phyloP scores from a whole-genome alignment of 2,888 invertebrate species.

The Lasioglossum pauxillum region DNA sequence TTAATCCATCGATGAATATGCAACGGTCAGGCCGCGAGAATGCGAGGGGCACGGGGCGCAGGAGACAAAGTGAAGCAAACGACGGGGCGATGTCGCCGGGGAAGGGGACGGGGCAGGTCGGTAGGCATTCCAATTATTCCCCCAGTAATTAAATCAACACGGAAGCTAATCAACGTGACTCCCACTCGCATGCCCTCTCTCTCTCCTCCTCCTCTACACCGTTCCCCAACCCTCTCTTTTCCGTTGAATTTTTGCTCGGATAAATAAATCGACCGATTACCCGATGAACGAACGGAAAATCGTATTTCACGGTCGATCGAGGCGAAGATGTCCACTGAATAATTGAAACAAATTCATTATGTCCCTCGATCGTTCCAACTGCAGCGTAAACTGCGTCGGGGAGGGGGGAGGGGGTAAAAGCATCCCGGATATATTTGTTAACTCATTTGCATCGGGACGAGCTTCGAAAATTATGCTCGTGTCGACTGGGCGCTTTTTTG shows the following conservation, averaged over 20 bases:
- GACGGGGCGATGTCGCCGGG: constrained; percentile 44
- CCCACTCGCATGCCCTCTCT: constrained; percentile 21
- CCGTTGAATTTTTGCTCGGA: constrained; percentile 46
- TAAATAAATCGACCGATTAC: constrained; percentile 69
- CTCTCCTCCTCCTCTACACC: background rate
- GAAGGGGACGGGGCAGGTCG: constrained; percentile 65
- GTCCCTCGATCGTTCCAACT: background rate
- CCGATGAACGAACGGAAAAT: constrained; percentile 54
- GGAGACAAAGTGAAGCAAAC: constrained; percentile 68
- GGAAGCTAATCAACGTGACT: constrained; percentile 80
- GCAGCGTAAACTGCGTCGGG: background rate
- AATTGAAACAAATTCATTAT: constrained; percentile 23
- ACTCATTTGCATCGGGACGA: constrained; percentile 8
- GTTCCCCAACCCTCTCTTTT: constrained; percentile 27
- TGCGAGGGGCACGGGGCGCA: constrained; percentile 63
- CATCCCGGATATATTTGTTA: background rate
- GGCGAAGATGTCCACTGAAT: constrained; percentile 28
- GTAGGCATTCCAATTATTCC: constrained; percentile 82
- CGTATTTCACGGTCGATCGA: constrained; percentile 33
- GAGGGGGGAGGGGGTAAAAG: background rate
- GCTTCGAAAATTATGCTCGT: constrained; percentile 9
- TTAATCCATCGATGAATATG: constrained; percentile 82
- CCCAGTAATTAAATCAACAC: constrained; percentile 83
- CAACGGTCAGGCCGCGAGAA: constrained; percentile 71
- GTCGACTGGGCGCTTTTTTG: background rate